Base-by-base conservation (phyloP, 2,888 invertebrate species). In the Drosophila sordidapex region DNA sequence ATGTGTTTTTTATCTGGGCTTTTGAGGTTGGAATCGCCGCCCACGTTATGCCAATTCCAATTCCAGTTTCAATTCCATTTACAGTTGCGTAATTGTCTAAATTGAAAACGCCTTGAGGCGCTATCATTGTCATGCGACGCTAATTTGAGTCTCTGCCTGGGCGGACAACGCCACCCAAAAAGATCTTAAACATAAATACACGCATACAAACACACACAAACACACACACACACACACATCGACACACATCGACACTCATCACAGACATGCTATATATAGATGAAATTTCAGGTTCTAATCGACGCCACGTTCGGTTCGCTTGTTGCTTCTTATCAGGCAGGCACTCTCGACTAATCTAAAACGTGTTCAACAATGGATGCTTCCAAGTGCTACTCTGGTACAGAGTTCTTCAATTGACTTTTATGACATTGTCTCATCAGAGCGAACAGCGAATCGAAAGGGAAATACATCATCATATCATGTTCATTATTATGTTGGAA, bases 51-150 rank as follows among this genome's bases (percentile, higher is more conserved):
- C 63, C 80, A 67, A 63, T 78, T 65, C 61, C 63, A 48, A 40
- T 70, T 65, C 29, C 62, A 51, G 62, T 70, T 66, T 53, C 61
- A 63, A 49, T 72, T 73, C 64, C 70, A 74, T 62, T 68, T 68
- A 64, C 66, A 64, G 67, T 75, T 89, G 79, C 85, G 82, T 75
- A 87, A 89, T 87, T 87, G 87, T 64, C 77, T 87, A 77, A 87
- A 87, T 87, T 87, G 87, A 87, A 87, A 89, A 43, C 79, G 87
- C 87, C 87, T 87, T 87, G 87, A 78, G 86, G 74, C 74, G 79
- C 76, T 87, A 87, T 87, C 86, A 87, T 80, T 87, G 82, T 67
- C 84, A 82, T 74, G 79, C 66, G 84, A 66, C 70, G 76, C 86
- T 82, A 84, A 84, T 84, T 84, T 79, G 71, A 58, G 46, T 38